A percentile compares a stretch with the other conserved stretches of the same genome.
phyloP scores from a whole-genome alignment of 92 coral and sea anemone species.

The Parazoanthus atlanticus region DNA sequence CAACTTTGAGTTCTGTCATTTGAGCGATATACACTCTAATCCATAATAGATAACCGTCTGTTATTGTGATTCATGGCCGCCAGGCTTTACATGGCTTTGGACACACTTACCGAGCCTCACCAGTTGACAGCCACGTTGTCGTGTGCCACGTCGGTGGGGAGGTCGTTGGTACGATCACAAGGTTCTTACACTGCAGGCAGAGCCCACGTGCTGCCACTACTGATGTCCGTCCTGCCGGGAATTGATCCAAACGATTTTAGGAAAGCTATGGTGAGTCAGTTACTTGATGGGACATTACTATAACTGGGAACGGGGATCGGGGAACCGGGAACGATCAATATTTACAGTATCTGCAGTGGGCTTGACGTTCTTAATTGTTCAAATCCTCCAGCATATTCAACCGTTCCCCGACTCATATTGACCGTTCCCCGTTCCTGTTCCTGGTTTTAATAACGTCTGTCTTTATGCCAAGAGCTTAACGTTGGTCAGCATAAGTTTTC shows the following conservation, averaged over 20 bases:
- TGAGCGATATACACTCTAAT: background rate
- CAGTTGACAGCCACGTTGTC: constrained; percentile 93
- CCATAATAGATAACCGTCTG: background rate
- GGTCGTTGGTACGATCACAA: constrained; percentile 86
- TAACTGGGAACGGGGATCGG: too few species aligned
- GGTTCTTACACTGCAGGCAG: constrained; percentile 88
- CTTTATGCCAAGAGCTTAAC: too few species aligned
- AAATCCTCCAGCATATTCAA: too few species aligned
- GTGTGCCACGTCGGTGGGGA: constrained; percentile 95
- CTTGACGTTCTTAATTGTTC: too few species aligned
- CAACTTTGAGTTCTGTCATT: too few species aligned
- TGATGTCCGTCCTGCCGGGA: constrained; percentile 91
- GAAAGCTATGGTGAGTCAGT: constrained; percentile 84
- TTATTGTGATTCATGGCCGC: background rate
- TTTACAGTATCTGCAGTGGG: too few species aligned
- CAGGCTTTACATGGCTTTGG: constrained; percentile 91
- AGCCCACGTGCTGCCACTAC: constrained; percentile 89
- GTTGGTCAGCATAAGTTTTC: too few species aligned
- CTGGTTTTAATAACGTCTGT: too few species aligned
- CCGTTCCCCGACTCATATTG: too few species aligned
- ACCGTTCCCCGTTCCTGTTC: too few species aligned
- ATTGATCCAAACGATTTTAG: constrained; percentile 99
- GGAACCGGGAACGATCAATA: too few species aligned
- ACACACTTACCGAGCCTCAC: constrained; percentile 94
- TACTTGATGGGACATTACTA: too few species aligned